Evolutionary conservation across 2,113 vertebrate genomes (phyloP), one percentile per base, ranked within the genome.

Genomic region (Apeltes quadracus): DNA sequence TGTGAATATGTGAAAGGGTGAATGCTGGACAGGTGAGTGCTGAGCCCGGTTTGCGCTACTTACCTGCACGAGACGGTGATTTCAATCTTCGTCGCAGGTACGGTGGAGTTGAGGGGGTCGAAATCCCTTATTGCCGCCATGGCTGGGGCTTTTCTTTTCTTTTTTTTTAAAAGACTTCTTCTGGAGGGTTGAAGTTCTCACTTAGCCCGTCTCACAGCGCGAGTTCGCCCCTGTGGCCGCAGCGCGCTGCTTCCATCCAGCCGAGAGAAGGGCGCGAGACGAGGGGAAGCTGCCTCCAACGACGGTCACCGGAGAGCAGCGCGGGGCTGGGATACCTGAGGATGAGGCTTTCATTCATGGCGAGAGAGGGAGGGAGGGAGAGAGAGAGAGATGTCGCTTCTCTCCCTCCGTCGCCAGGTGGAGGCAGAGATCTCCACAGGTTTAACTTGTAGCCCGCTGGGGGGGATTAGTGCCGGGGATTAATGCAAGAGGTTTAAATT

Each of bases 51-150:
- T 15, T 2, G n/a, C 0, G 22, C 13, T 2, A 25, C 94, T 93
- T 91, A 98, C 97, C 96, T 95, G 94, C 97, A 98, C 15, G 96
- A 98, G 3, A 97, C 96, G 48, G 94, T 96, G 79, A 98, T 91
- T 87, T 98, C 97, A 75, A 97, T 96, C 90, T 98, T 98, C 61
- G 97, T 98, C 65, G 96, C 97, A 48, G 97, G 96, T 71, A 96
- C 96, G 69, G 81, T 94, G 91, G 91, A 94, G 91, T 94, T 86
- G 81, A 90, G 93, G 25, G 94, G 94, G 71, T 96, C 96, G 92
- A 96, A 94, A 51, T 94, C 95, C 79, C 94, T 94, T 75, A 95
- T 93, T 73, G 96, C 92, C 88, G 96, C 96, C 96, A 98, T 97
- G 62, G 72, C 79, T 74, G 36, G 44, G 51, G 36, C 9, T 64